Evolutionary conservation across 1,140 invertebrate species (phyloP).

Genomic region (Diabrotica undecimpunctata): DNA sequence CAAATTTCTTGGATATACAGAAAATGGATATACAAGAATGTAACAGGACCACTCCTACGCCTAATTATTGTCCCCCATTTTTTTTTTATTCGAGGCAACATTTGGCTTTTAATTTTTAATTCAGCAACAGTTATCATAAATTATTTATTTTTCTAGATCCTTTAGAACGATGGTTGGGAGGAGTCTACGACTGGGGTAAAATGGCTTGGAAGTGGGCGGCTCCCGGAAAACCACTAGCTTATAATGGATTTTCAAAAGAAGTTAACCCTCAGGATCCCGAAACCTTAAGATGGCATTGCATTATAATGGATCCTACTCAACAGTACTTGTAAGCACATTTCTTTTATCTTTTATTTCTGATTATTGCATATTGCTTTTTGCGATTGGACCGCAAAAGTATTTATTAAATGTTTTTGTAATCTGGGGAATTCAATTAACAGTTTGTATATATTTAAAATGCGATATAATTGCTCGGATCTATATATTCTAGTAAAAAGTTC

Average conservation of each 20-base stretch:
- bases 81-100: no score
- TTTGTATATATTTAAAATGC: no score
- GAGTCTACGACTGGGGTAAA: constrained; percentile 65
- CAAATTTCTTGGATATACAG: no score
- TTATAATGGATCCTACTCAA: constrained; percentile 28
- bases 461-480: no score
- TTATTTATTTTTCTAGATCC: constrained; percentile 49
- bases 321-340: constrained; percentile 27
- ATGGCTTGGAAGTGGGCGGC: constrained; percentile 69
- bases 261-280: constrained; percentile 20
- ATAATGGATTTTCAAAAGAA: constrained; percentile 30
- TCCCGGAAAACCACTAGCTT: constrained; percentile 50
- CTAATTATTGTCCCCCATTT: no score
- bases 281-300: constrained; percentile 28
- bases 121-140: no score
- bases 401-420: background rate
- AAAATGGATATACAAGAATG: no score
- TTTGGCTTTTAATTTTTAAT: no score
- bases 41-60: no score
- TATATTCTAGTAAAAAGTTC: no score
- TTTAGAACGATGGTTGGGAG: constrained; percentile 71
- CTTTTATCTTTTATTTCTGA: background rate
- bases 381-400: background rate
- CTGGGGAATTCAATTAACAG: no score
- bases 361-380: background rate